Percentiles rank a stretch among this genome's conserved stretches.
Evolutionary conservation across 2,113 vertebrate genomes (phyloP).

Genomic region (Emydocephalus ijimae): DNA sequence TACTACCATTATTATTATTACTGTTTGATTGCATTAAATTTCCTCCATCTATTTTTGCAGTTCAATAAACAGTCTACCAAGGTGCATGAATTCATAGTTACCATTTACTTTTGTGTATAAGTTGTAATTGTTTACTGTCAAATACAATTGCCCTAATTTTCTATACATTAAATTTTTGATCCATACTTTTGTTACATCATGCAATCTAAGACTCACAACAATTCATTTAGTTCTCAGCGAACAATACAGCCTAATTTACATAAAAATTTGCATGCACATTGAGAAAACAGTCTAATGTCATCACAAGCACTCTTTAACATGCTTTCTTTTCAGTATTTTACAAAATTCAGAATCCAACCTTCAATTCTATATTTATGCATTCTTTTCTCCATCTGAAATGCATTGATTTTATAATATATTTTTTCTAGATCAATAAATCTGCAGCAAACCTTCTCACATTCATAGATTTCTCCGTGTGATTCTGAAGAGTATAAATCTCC

Average conservation of each 20-base stretch:
- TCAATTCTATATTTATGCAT: background rate
- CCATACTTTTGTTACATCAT: background rate
- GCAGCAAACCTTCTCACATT: background rate
- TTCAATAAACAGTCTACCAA: background rate
- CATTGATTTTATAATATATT: background rate
- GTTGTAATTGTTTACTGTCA: background rate
- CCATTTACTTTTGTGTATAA: background rate
- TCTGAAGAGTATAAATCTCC: background rate
- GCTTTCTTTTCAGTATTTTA: background rate
- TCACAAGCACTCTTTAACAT: background rate
- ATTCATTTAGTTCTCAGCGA: background rate
- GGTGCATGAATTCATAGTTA: background rate
- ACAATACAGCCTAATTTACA: background rate
- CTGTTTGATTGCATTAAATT: background rate
- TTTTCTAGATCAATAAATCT: background rate
- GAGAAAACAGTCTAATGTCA: background rate
- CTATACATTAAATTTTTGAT: background rate
- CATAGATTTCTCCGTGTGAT: background rate
- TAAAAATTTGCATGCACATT: background rate
- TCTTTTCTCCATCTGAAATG: background rate
- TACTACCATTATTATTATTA: background rate
- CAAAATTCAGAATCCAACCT: background rate
- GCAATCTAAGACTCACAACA: background rate
- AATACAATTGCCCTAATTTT: background rate
- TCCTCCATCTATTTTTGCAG: background rate